Percentiles rank a stretch among this genome's conserved stretches.
These are phyloP conservation scores for Littorina saxatilis DNA, from an alignment of 1,140 invertebrate species.

Conservation along the genomic window DNA sequence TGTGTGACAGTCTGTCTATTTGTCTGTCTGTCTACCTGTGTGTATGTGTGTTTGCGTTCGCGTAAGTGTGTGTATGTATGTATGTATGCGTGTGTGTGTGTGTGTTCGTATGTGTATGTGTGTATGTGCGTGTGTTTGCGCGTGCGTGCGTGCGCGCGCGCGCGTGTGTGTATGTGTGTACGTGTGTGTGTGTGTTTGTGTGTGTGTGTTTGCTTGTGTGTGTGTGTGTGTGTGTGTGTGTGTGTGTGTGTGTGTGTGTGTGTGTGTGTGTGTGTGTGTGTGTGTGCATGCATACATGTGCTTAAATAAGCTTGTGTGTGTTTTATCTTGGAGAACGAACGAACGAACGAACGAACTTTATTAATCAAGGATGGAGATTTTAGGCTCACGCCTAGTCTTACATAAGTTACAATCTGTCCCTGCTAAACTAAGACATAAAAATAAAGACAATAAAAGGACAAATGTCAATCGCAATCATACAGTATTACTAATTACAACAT, in stretches of 20 bases:
- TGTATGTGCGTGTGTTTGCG: background rate
- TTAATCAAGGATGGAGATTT: too few relatives aligned
- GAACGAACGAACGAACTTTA: too few relatives aligned
- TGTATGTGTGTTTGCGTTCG: background rate
- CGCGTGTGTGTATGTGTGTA: background rate
- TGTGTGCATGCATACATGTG: too few relatives aligned
- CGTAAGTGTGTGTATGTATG: background rate
- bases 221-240: constrained; percentile 18
- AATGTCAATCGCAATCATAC: too few relatives aligned
- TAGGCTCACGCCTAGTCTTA: too few relatives aligned
- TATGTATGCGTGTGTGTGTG: background rate
- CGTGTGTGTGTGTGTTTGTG: background rate
- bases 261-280: constrained; percentile 3
- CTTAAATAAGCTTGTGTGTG: too few relatives aligned
- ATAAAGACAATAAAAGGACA: too few relatives aligned
- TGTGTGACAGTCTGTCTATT: too few relatives aligned
- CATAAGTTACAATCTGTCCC: too few relatives aligned
- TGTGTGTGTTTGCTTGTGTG: constrained; percentile 14
- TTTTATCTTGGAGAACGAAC: too few relatives aligned
- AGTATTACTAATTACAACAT: too few relatives aligned
- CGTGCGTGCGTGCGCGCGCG: background rate
- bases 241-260: constrained; percentile 23
- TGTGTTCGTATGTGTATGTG: background rate
- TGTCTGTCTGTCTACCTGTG: background rate
- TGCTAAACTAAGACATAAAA: too few relatives aligned